Base-by-base conservation (phyloP, 2,113 vertebrate genomes). In the Erpornis zantholeuca region DNA sequence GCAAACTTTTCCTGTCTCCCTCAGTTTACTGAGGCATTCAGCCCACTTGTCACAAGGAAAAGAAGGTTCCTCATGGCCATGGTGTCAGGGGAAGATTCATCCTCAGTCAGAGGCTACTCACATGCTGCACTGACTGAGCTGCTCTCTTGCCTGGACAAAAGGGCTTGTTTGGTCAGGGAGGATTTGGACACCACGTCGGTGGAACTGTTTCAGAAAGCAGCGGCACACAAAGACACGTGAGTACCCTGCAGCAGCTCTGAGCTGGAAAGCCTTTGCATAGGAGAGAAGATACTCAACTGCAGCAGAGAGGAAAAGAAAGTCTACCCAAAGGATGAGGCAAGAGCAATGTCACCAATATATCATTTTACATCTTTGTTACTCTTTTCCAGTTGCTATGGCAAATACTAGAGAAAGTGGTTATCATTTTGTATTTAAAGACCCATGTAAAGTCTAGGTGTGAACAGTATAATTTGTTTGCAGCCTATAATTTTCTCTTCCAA, bases 321-420 rank as follows among this genome's bases (percentile, higher is more conserved):
- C 84, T 70, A 45, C 47, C 53, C 25, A 56, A 27, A 92, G 80
- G 50, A 89, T 52, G 36, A 52, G 69, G 73, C 1, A 90, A 66
- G 49, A 66, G 49, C 14, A 70, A 82, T 24, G 35, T 63, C 92
- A 56, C 72, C 21, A 35, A 57, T 60, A 29, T 47, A 95, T 76
- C 59, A 28, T 60, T 96, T 96, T 52, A 86, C 79, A 85, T 91
- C 71, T 53, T 35, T 42, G 65, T 75, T 96, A 70, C 87, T 89
- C 36, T 87, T 94, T 96, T 88, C 65, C 31, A 64, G 94, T 97
- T 98, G 92, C 97, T 95, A 96, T 93, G 88, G 96, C 85, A 96
- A 97, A 97, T 96, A 56, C n/a, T 71, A 88, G 12, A 35, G 27
- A 87, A 94, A 91, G 56, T 23, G 15, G 53, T 86, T 89, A 59